phyloP scores from a whole-genome alignment of 2,888 invertebrate species.

The Gerosis bhagava region DNA sequence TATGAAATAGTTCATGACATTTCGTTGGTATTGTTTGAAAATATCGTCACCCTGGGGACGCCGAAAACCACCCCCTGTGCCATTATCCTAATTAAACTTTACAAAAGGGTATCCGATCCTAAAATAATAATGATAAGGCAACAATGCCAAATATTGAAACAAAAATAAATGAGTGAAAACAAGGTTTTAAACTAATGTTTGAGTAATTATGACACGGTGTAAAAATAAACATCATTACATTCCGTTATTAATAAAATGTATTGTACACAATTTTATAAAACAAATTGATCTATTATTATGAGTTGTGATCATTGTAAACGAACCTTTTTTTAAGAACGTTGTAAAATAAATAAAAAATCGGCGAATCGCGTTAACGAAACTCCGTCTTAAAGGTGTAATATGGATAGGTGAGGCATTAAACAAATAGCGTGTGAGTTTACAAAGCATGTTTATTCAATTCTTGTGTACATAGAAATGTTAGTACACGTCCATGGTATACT shows the following conservation, averaged over 20 bases:
- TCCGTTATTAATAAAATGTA: too few species aligned
- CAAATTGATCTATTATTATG: too few species aligned
- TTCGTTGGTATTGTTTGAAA: slow-evolving; percentile 1
- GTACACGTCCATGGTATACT: slow-evolving; percentile 47
- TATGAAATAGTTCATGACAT: slow-evolving; percentile 1
- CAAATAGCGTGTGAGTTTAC: slow-evolving; percentile 57
- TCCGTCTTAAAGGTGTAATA: slow-evolving; percentile 36
- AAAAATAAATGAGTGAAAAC: background rate
- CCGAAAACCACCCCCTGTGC: slow-evolving; percentile 6
- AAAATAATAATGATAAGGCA: slow-evolving; percentile 8
- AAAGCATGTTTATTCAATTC: slow-evolving; percentile 61
- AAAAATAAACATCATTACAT: too few species aligned
- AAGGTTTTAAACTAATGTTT: too few species aligned
- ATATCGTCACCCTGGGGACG: background rate
- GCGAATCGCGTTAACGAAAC: slow-evolving; percentile 7
- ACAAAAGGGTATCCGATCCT: slow-evolving; percentile 19
- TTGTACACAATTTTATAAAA: too few species aligned
- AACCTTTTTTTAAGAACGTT: too few species aligned
- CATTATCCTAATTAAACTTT: slow-evolving; percentile 13
- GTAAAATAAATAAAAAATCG: background rate
- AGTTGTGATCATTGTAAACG: too few species aligned
- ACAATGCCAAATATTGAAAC: background rate
- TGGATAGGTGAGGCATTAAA: slow-evolving; percentile 58
- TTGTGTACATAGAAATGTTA: slow-evolving; percentile 52
- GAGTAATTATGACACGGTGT: too few species aligned